Evolutionary conservation across 1,140 invertebrate genomes (phyloP), one percentile per base, ranked within the genome.

Genomic region (Polypedilum vanderplanki): DNA sequence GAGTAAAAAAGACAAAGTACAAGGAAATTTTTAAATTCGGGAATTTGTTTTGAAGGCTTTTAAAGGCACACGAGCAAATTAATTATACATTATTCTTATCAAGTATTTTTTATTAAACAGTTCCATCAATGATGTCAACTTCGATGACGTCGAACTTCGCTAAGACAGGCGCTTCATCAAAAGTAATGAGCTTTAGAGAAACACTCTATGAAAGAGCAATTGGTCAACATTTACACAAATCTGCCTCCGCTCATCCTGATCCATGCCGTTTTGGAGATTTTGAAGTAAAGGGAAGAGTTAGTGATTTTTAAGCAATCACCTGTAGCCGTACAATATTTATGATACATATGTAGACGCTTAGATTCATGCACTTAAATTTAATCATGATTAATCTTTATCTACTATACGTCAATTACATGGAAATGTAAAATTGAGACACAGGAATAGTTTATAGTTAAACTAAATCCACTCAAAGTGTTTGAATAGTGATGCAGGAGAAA

Each of bases 141-240:
- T 70, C 65, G 18, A 10, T 70, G 17, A 70, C 17, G 7, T 70
- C 65, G 8, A 20, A 20, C 7, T 70, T 70, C 65, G 20, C 2
- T 22, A 70, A 70, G 10, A 70, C n/a, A 1, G 65, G 65, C 7
- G 20, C 65, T 5, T 18, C 65, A 20, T 18, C 65, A 18, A 70
- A 70, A 70, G 17, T 70, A 22, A 70, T 70, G 65, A 18, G 20
- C 20, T 70, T 70, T 17, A 70, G 18, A 18, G 18, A 70, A n/a
- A 70, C 17, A 20, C 65, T 70, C 7, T 70, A 70, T 70, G 65
- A 70, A 70, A n/a, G 65, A 10, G 65, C 65, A n/a, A 22, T 70
- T 22, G 65, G 65, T 8, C 15, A 70, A 18, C 65, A 70, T 70
- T 70, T 70, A 12, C 18, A 70, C 18, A 70, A 70, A 70, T 18